phyloP scores from a whole-genome alignment of 2,113 vertebrate species.

The Chroicocephalus ridibundus region DNA sequence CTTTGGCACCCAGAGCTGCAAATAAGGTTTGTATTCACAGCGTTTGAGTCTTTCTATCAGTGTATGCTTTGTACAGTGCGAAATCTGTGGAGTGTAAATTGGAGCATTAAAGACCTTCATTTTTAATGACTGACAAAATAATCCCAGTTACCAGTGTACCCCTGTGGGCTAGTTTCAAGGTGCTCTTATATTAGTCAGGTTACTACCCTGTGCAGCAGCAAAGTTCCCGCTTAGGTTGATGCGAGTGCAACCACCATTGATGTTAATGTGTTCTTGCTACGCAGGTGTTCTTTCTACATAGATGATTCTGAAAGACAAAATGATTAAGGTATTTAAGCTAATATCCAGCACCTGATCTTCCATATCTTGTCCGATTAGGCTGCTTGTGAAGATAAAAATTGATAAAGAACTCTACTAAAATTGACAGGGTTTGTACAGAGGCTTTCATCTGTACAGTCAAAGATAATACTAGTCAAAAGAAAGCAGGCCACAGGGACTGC shows the following conservation, averaged over 20 bases:
- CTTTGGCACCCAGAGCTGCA: conserved; percentile 39
- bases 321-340: not conserved
- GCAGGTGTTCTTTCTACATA: conserved; percentile 87
- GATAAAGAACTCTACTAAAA: not conserved
- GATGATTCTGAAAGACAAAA: conserved; percentile 64
- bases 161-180: not conserved
- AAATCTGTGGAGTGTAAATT: not conserved
- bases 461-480: not conserved
- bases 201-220: conserved; percentile 80
- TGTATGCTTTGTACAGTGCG: not conserved
- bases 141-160: not conserved
- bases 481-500: not conserved
- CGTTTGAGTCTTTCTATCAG: not conserved
- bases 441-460: not conserved
- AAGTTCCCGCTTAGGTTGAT: conserved; percentile 86
- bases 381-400: not conserved
- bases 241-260: conserved; percentile 69
- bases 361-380: not conserved
- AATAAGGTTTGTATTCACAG: not conserved
- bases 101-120: not conserved
- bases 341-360: not conserved
- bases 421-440: not conserved
- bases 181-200: not conserved
- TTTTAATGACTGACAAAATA: not conserved
- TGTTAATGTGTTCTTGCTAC: conserved; percentile 80